phyloP scores from a whole-genome alignment of 2,113 vertebrate genomes.

The Glaucidium brasilianum region DNA sequence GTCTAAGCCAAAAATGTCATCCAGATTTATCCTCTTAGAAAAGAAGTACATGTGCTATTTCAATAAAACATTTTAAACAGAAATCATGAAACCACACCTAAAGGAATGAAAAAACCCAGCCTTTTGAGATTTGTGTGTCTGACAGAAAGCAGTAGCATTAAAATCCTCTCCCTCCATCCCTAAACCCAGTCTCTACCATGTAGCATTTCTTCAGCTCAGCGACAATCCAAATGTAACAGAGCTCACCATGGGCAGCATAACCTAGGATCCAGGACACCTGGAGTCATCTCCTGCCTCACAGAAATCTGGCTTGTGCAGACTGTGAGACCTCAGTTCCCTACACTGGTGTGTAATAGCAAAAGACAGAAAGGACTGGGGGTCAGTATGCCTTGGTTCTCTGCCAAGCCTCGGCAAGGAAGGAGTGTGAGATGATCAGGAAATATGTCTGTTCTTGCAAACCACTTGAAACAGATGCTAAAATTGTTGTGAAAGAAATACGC shows the following conservation, averaged over 20 bases:
- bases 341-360: not conserved
- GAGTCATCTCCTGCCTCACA: not conserved
- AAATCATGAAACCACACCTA: not conserved
- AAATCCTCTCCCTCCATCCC: not conserved
- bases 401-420: not conserved
- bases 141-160: not conserved
- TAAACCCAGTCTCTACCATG: not conserved
- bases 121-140: not conserved
- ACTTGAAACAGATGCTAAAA: not conserved
- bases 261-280: not conserved
- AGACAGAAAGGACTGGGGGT: not conserved
- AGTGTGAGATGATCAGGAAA: not conserved
- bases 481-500: not conserved
- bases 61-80: not conserved
- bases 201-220: not conserved
- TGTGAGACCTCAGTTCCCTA: not conserved
- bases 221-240: not conserved
- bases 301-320: not conserved
- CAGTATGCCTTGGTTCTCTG: not conserved
- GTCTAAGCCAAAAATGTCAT: not conserved
- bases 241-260: not conserved
- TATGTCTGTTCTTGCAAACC: not conserved
- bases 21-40: not conserved
- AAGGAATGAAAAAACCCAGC: not conserved
- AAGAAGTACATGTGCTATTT: not conserved